Evolutionary conservation across 1,140 invertebrate species (phyloP).

Genomic region (Solenopsis invicta): DNA sequence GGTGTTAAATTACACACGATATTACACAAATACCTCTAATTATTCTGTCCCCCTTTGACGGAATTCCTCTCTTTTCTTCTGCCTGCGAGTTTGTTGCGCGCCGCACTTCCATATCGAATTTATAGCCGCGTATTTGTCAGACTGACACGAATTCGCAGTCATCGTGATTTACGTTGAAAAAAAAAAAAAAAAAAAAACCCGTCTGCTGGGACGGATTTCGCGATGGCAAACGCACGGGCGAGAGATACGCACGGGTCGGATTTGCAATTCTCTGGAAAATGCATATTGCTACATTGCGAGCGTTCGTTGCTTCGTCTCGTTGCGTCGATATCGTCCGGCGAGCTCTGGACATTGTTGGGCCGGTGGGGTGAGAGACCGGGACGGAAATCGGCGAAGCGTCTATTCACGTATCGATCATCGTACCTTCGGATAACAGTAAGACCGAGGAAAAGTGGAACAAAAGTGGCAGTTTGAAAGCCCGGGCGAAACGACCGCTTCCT

Average conservation of each 20-base stretch:
- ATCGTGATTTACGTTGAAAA: conserved; percentile 40
- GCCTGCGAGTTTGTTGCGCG: conserved; percentile 3
- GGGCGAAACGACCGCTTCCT: conserved; percentile 58
- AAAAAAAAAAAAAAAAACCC: conserved; percentile 51
- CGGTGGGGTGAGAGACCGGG: conserved; percentile 42
- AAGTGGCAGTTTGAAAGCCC: conserved; percentile 68
- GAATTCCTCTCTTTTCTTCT: background rate
- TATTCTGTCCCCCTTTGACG: conserved; percentile 6
- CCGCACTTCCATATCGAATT: conserved; percentile 44
- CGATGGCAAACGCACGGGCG: conserved; percentile 5
- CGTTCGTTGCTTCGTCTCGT: conserved; percentile 14
- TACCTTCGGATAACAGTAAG: conserved; percentile 57
- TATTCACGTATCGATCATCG: conserved; percentile 64
- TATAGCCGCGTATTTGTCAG: conserved; percentile 50
- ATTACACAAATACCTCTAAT: conserved; percentile 32
- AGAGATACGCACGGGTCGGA: conserved; percentile 41
- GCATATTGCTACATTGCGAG: conserved; percentile 45
- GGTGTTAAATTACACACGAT: conserved; percentile 18
- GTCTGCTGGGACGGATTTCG: conserved; percentile 34
- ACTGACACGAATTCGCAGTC: conserved; percentile 47
- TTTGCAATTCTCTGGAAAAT: conserved; percentile 59
- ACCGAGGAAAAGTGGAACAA: conserved; percentile 70
- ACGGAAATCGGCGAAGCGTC: conserved; percentile 7
- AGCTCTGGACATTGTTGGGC: background rate
- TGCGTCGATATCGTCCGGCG: conserved; percentile 4